Evolutionary conservation across 2,113 vertebrate species (phyloP).

Genomic region (Puntigrus tetrazona): DNA sequence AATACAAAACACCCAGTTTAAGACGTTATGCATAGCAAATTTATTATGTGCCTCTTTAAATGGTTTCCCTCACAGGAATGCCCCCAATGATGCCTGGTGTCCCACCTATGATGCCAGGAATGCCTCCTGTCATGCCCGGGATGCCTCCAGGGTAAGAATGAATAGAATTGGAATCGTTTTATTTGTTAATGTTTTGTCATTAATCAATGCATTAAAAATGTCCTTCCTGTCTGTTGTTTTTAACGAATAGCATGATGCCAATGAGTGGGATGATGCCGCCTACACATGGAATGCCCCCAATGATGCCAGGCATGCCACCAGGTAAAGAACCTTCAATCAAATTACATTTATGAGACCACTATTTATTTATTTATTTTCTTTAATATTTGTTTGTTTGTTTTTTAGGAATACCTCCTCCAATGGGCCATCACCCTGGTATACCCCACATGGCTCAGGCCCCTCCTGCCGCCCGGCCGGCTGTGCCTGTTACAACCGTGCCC

Average conservation of each 20-base stretch:
- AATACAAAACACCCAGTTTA: background rate
- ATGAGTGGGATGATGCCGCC: slow-evolving; percentile 56
- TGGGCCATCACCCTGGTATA: slow-evolving; percentile 86
- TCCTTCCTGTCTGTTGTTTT: background rate
- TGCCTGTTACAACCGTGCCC: slow-evolving; percentile 61
- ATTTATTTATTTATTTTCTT: too few relatives aligned
- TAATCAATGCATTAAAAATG: background rate
- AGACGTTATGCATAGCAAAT: background rate
- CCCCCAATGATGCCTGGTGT: slow-evolving; percentile 84
- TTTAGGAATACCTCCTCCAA: slow-evolving; percentile 89
- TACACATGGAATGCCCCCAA: slow-evolving; percentile 87
- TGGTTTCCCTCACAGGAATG: slow-evolving; percentile 78
- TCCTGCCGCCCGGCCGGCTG: slow-evolving; percentile 81
- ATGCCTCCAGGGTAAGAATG: slow-evolving; percentile 74
- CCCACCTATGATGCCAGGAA: slow-evolving; percentile 67
- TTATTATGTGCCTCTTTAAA: background rate
- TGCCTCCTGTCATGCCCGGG: slow-evolving; percentile 75
- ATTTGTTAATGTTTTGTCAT: background rate
- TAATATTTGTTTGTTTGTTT: background rate
- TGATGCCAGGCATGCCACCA: slow-evolving; percentile 77
- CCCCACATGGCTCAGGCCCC: slow-evolving; percentile 87
- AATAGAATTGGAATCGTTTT: background rate
- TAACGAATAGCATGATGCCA: slow-evolving; percentile 51
- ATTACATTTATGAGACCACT: too few relatives aligned
- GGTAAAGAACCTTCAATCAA: slow-evolving; percentile 56